Evolutionary conservation across 2,888 invertebrate species (phyloP).

Genomic region (Muschampia plurimacula): DNA sequence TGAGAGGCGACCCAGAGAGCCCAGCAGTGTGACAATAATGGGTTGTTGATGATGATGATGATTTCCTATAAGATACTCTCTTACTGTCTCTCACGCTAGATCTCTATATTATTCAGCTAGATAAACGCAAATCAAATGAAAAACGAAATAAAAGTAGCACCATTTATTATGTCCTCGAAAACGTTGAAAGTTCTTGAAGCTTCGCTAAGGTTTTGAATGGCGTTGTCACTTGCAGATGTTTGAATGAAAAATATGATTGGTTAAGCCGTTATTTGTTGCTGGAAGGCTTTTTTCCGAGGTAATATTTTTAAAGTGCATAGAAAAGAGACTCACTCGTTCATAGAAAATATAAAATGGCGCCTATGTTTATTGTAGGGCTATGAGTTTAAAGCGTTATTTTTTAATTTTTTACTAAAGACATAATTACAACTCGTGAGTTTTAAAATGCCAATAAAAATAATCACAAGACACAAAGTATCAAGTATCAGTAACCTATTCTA

Average conservation of each 20-base stretch:
- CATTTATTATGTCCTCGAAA: conserved; percentile 4
- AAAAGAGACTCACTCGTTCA: not conserved
- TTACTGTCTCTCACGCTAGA: too few species aligned
- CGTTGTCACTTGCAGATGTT: conserved; percentile 16
- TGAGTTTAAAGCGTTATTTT: too few species aligned
- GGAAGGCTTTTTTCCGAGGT: conserved; percentile 1
- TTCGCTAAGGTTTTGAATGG: not conserved
- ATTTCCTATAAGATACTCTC: too few species aligned
- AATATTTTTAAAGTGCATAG: not conserved
- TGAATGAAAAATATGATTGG: conserved; percentile 19
- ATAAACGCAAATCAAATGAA: too few species aligned
- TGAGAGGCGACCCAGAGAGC: too few species aligned
- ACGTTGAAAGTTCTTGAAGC: conserved; percentile 10
- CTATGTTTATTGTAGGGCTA: too few species aligned
- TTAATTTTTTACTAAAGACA: too few species aligned
- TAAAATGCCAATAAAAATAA: not conserved
- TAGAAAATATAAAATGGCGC: too few species aligned
- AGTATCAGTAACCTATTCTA: not conserved
- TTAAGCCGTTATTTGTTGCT: conserved; percentile 3
- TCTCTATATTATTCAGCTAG: too few species aligned
- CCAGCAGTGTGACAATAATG: too few species aligned
- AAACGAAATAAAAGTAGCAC: not conserved
- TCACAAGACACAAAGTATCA: not conserved
- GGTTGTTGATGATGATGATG: too few species aligned
- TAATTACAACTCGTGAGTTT: too few species aligned